Evolutionary conservation across 92 coral and sea anemone genomes (phyloP), one percentile per base, ranked within the genome.

Genomic region (Heliopora coerulea): DNA sequence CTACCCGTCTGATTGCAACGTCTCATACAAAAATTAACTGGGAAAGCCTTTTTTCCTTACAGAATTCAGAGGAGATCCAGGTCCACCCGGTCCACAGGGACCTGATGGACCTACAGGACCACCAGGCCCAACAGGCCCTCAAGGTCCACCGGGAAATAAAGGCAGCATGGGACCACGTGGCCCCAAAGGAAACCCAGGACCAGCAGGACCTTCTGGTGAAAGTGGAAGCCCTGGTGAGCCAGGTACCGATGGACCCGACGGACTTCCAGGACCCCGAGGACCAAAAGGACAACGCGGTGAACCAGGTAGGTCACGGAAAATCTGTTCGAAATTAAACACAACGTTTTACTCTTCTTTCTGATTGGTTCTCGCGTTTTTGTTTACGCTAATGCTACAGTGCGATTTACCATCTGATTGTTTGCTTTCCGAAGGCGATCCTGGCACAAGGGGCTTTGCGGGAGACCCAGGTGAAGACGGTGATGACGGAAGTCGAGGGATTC

Each of bases 61-160:
- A 70, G 77, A 50, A 49, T 1, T 19, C 50, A 52, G 46, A 15
- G 77, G 77, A 13, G 30, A 18, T 0, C 52, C 37, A 10, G 77
- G 77, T 8, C 77, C 77, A 52, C 9, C 58, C 12, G 77, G 77
- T 0, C 77, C 62, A 33, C 77, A 52, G 57, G 77, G 77, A 29
- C 63, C 50, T 3, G 77, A 70, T 63, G 77, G 77, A 15, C 46
- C 63, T 8, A 0, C 26, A 8, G 77, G 77, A 7, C 31, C 50
- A 31, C 42, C 20, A 8, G 77, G 77, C 0, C 49, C 49, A 52
- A n/a, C 12, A 48, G 77, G 77, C 10, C n/a, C 20, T 1, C 27
- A 48, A 8, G 77, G 77, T 32, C n/a, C 3, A 19, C 29, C 29
- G 1, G 77, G 77, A 5, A 14, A 32, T 17, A 56, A 63, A 54